phyloP scores from a whole-genome alignment of 2,113 vertebrate species.

The Passerina amoena region DNA sequence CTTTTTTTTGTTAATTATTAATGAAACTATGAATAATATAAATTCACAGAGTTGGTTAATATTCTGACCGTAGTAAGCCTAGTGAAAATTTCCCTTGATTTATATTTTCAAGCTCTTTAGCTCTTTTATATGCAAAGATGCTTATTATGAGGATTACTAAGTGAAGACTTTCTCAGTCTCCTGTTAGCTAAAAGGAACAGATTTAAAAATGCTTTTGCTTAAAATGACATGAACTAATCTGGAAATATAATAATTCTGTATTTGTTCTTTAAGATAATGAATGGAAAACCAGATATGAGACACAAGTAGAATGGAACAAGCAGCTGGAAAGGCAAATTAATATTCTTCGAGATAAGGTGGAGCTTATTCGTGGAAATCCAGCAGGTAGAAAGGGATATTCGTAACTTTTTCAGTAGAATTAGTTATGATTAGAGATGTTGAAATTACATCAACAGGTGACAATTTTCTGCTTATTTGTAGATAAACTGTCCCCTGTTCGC shows the following conservation, averaged over 20 bases:
- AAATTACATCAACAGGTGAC: not conserved
- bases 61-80: not conserved
- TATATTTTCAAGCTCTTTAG: not conserved
- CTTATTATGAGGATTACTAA: not conserved
- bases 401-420: not conserved
- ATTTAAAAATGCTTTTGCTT: not conserved
- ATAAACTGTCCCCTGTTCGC: constrained; percentile 81
- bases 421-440: not conserved
- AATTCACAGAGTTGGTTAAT: not conserved
- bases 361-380: constrained; percentile 78
- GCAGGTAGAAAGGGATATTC: constrained; percentile 71
- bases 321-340: constrained; percentile 85
- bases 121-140: not conserved
- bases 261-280: constrained; percentile 74
- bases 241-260: not conserved
- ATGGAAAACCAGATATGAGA: constrained; percentile 88
- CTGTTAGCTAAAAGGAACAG: not conserved
- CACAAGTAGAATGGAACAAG: constrained; percentile 84
- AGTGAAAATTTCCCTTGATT: not conserved
- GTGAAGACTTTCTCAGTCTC: not conserved
- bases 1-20: not conserved
- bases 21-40: not conserved
- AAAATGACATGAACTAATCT: not conserved
- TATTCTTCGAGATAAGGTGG: constrained; percentile 76
- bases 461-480: constrained; percentile 72